phyloP scores from a whole-genome alignment of 2,797 vertebrate species.

The Centropyge bicolor region DNA sequence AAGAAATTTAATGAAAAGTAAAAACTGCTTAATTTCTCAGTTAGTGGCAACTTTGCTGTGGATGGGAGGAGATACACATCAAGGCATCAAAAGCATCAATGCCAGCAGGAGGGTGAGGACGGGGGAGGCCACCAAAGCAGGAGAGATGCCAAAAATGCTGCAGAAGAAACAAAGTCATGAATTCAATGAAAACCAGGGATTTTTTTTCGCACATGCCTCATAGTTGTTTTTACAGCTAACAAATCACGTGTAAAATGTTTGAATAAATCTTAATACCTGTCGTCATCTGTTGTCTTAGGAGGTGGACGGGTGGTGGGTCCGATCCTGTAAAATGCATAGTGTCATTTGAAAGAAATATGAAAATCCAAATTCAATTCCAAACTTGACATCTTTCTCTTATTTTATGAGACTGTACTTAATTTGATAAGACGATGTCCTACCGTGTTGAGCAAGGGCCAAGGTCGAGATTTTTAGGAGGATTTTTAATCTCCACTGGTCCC shows the following conservation, averaged over 20 bases:
- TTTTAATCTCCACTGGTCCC: not conserved
- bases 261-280: constrained; percentile 23
- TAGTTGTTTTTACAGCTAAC: not conserved
- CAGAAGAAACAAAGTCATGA: not conserved
- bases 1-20: not conserved
- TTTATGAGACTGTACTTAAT: not conserved
- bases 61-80: constrained; percentile 10
- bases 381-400: no score
- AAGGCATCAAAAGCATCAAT: constrained; percentile 42
- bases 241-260: not conserved
- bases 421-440: constrained; percentile 17
- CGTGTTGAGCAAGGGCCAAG: constrained; percentile 28
- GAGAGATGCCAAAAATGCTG: constrained; percentile 55
- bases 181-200: not conserved
- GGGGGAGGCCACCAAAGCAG: constrained; percentile 46
- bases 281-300: constrained; percentile 9
- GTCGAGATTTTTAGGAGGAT: not conserved
- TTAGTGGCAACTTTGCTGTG: not conserved
- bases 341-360: not conserved
- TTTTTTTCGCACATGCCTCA: not conserved
- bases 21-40: not conserved
- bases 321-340: constrained; percentile 26
- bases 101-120: constrained; percentile 47
- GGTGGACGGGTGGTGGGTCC: not conserved
- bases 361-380: not conserved